These are phyloP conservation scores for Syngnathus rostellatus DNA, from an alignment of 2,797 vertebrate genomes.

Conservation along the genomic window DNA sequence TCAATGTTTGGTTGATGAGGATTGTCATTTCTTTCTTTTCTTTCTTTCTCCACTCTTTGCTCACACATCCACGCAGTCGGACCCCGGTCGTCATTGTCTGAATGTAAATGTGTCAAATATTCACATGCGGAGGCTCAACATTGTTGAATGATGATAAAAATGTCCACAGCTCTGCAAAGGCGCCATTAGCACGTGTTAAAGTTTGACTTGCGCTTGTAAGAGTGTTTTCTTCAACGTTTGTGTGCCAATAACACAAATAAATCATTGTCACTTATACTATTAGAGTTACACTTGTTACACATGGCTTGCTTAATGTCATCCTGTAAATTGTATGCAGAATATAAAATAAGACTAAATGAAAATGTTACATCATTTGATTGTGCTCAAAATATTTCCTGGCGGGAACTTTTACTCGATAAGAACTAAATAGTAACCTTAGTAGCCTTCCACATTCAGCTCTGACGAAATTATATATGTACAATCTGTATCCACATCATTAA, in stretches of 20 bases:
- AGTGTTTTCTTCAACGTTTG: neutral
- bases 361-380: neutral
- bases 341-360: neutral
- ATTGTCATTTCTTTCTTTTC: conserved; percentile 52
- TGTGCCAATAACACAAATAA: neutral
- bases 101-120: conserved; percentile 69
- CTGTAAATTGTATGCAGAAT: neutral
- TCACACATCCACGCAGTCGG: conserved; percentile 30
- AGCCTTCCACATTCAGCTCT: neutral
- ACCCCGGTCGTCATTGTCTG: conserved; percentile 60
- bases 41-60: conserved; percentile 11
- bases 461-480: neutral
- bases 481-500: neutral
- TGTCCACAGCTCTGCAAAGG: conserved; percentile 45
- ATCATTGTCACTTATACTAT: neutral
- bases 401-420: neutral
- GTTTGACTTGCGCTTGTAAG: conserved; percentile 23
- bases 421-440: neutral
- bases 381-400: neutral
- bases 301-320: neutral
- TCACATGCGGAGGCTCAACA: conserved; percentile 62
- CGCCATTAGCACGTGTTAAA: conserved; percentile 49
- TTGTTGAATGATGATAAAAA: conserved; percentile 50
- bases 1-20: conserved; percentile 69
- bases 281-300: neutral